Percentiles rank a stretch among this genome's conserved stretches.
These are phyloP conservation scores for Agonum fuliginosum DNA, from an alignment of 2,888 invertebrate genomes.

Conservation along the genomic window DNA sequence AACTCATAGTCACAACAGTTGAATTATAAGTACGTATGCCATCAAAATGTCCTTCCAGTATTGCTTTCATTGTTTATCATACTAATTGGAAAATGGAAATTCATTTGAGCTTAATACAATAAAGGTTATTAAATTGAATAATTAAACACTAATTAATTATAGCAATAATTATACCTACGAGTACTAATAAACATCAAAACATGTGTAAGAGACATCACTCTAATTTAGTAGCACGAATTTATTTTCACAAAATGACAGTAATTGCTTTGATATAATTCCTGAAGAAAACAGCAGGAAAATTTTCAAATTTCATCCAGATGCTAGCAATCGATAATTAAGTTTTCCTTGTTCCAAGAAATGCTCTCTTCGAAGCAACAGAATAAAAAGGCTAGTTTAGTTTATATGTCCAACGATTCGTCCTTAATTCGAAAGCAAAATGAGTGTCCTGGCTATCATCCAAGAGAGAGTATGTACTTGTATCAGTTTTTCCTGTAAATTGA, in stretches of 20 bases:
- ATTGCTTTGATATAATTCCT: constrained; percentile 5
- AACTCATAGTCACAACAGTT: no score
- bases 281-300: background rate
- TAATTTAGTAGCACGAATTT: constrained; percentile 19
- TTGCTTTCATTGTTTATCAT: no score
- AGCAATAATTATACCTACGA: constrained; percentile 6
- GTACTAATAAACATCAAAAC: background rate
- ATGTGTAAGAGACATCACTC: background rate
- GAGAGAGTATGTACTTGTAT: constrained; percentile 3
- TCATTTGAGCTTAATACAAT: background rate
- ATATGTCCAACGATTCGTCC: constrained; percentile 9
- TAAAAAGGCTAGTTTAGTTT: constrained; percentile 24
- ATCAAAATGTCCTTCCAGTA: no score
- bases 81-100: no score
- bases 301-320: background rate
- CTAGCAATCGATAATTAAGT: background rate
- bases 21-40: no score
- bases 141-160: constrained; percentile 7
- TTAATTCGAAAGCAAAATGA: constrained; percentile 35
- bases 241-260: constrained; percentile 11
- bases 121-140: background rate
- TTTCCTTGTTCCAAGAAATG: background rate
- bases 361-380: constrained; percentile 8
- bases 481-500: background rate
- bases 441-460: constrained; percentile 3